Conservation (phyloP, 2,888 invertebrate species). For the Drosophila imparisetae region DNA sequence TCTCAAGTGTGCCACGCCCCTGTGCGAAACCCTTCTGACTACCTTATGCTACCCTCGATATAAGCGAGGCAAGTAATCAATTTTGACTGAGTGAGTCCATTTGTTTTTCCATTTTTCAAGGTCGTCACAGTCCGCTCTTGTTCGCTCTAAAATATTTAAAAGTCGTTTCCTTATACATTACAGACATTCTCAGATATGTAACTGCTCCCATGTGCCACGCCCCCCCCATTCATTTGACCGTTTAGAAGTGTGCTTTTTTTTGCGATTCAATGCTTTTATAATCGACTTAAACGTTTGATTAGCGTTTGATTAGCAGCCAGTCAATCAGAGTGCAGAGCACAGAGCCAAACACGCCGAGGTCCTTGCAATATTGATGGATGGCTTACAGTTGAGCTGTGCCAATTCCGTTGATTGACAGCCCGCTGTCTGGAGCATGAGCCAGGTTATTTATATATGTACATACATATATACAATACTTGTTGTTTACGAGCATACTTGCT, state of each 20-base stretch:
- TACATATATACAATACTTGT: neutral
- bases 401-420: slow-evolving; percentile 63
- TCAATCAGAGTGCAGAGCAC: slow-evolving; percentile 40
- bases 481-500: neutral
- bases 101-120: slow-evolving; percentile 43
- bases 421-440: slow-evolving; percentile 26
- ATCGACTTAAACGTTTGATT: slow-evolving; percentile 70
- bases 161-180: slow-evolving; percentile 29
- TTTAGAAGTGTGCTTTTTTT: slow-evolving; percentile 19
- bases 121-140: slow-evolving; percentile 20
- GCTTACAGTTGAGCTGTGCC: slow-evolving; percentile 41
- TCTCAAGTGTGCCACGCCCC: slow-evolving; percentile 38
- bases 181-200: neutral
- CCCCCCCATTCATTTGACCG: slow-evolving; percentile 2
- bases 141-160: slow-evolving; percentile 49
- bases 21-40: slow-evolving; percentile 24
- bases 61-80: slow-evolving; percentile 36
- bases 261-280: slow-evolving; percentile 73
- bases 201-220: slow-evolving; percentile 18
- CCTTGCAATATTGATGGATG: slow-evolving; percentile 43
- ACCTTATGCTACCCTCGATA: slow-evolving; percentile 5
- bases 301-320: slow-evolving; percentile 56
- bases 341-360: slow-evolving; percentile 13
- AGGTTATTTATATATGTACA: slow-evolving; percentile 8
- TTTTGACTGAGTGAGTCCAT: slow-evolving; percentile 16